These are phyloP conservation scores for Coronaproctus castanopsis DNA, from an alignment of 2,888 invertebrate species.

Conservation along the genomic window DNA sequence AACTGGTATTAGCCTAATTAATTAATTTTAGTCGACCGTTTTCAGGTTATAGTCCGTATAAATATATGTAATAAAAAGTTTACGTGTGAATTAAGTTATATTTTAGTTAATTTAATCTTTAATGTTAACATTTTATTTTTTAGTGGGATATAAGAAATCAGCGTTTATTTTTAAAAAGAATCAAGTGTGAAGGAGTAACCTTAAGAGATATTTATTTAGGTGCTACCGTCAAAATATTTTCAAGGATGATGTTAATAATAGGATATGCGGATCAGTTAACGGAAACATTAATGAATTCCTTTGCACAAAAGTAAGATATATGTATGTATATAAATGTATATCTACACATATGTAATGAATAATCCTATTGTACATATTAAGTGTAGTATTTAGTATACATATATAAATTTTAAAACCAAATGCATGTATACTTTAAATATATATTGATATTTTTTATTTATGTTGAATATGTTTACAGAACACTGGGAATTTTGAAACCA, in stretches of 20 bases:
- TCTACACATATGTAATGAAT: too few species aligned
- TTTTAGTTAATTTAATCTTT: background rate
- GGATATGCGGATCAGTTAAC: conserved; percentile 53
- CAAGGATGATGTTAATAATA: conserved; percentile 47
- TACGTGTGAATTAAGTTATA: conserved; percentile 1
- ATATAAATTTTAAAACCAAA: background rate
- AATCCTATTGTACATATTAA: too few species aligned
- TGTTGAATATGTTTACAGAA: conserved; percentile 29
- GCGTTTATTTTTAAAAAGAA: conserved; percentile 44
- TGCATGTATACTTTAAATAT: background rate
- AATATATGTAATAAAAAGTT: too few species aligned
- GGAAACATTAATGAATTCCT: conserved; percentile 37
- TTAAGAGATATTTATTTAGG: conserved; percentile 52
- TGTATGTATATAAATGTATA: background rate
- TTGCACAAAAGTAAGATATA: conserved; percentile 40
- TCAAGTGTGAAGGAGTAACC: conserved; percentile 41
- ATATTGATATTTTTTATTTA: background rate
- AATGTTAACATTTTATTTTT: conserved; percentile 16
- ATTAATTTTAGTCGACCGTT: background rate
- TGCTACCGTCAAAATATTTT: conserved; percentile 47
- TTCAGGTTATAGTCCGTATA: background rate
- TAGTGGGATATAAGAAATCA: conserved; percentile 41
- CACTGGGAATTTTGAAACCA: conserved; percentile 60
- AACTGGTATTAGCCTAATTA: conserved; percentile 38
- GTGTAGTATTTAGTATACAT: too few species aligned